A percentile compares a stretch with the other conserved stretches of the same genome.
Evolutionary conservation across 1,140 invertebrate genomes (phyloP).

Genomic region (Hirudo medicinalis): DNA sequence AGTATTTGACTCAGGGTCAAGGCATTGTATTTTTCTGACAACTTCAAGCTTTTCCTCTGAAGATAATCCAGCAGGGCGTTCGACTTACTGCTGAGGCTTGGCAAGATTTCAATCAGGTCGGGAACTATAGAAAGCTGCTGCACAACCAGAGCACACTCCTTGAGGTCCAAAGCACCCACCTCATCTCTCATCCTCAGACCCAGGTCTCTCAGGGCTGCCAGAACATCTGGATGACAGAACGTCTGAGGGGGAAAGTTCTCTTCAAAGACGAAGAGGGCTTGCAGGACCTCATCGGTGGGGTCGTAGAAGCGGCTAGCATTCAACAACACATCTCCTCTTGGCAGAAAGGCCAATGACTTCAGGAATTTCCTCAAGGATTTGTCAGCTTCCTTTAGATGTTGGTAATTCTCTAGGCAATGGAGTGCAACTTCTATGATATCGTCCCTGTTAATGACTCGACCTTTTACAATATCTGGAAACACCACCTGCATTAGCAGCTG

Average conservation of each 20-base stretch:
- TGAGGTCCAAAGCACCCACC: conserved; percentile 18
- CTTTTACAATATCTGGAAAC: conserved; percentile 18
- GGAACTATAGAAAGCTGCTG: conserved; percentile 9
- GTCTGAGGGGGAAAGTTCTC: conserved; percentile 20
- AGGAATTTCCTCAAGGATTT: conserved; percentile 6
- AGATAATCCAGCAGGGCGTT: conserved; percentile 20
- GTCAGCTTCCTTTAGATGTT: conserved; percentile 14
- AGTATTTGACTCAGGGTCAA: conserved; percentile 11
- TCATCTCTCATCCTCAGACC: conserved; percentile 21
- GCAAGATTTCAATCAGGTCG: neutral
- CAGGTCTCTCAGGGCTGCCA: conserved; percentile 18
- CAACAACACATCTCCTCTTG: conserved; percentile 20
- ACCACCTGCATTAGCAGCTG: conserved; percentile 20
- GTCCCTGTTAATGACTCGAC: conserved; percentile 9
- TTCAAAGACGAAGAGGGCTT: conserved; percentile 18
- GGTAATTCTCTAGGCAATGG: conserved; percentile 20
- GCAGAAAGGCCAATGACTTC: conserved; percentile 17
- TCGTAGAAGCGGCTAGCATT: conserved; percentile 21
- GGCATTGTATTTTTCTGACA: conserved; percentile 13
- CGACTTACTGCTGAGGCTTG: conserved; percentile 13
- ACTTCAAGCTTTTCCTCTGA: neutral
- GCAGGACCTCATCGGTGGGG: conserved; percentile 17
- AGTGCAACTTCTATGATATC: conserved; percentile 20
- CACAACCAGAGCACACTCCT: conserved; percentile 12
- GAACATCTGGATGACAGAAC: conserved; percentile 16